Conservation (phyloP, 2,797 vertebrate species). For the Syndactyla subalaris region DNA sequence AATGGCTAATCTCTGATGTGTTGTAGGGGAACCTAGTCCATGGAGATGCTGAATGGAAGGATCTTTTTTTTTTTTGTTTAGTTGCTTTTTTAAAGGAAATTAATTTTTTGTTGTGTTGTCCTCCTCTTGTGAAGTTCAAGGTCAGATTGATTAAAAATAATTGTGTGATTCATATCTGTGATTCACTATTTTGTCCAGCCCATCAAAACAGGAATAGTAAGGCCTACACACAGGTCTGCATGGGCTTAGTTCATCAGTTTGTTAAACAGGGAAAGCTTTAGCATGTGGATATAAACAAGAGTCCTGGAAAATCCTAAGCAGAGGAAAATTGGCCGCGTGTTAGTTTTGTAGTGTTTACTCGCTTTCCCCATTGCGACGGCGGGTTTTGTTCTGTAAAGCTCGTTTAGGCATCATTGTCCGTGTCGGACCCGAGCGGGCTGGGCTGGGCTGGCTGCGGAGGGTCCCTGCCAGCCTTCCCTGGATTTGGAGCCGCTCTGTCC, state of each 20-base stretch:
- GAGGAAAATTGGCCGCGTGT: background rate
- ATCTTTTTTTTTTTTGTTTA: background rate
- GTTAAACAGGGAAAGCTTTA: background rate
- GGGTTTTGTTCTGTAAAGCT: background rate
- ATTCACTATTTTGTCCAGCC: background rate
- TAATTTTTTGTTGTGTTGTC: background rate
- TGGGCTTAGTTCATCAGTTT: background rate
- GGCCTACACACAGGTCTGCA: background rate
- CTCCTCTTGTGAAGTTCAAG: background rate
- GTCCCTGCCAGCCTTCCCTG: background rate
- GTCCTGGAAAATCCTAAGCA: background rate
- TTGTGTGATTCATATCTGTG: background rate
- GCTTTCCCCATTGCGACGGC: background rate
- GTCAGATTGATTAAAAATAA: background rate
- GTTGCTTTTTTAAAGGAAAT: background rate
- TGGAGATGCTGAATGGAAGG: background rate
- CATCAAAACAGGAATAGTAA: background rate
- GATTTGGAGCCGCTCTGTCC: rapidly evolving
- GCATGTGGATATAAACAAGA: background rate
- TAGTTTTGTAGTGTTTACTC: background rate
- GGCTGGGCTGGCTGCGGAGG: background rate
- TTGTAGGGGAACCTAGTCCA: background rate
- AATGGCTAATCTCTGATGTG: background rate
- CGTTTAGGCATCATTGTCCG: background rate
- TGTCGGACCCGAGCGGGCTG: rapidly evolving